Evolutionary conservation across 2,888 invertebrate genomes (phyloP).

Genomic region (Neuroscelio doddi): DNA sequence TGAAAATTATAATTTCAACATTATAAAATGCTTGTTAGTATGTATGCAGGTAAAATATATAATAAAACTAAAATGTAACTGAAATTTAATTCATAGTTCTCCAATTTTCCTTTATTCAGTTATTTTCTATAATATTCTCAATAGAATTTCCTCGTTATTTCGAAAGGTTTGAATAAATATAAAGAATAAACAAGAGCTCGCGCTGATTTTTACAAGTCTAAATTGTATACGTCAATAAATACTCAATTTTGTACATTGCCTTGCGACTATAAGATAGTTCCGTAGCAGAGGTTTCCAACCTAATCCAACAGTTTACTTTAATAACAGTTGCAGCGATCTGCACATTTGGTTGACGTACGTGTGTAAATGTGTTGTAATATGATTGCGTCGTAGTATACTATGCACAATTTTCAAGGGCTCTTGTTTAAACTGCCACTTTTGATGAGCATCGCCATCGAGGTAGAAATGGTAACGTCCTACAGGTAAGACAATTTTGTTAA

Average conservation of each 20-base stretch:
- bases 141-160: background rate
- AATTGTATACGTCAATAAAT: no score
- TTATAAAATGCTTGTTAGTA: no score
- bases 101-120: no score
- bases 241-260: background rate
- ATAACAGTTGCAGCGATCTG: slow-evolving; percentile 51
- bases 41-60: no score
- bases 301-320: slow-evolving; percentile 54
- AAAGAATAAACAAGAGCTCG: background rate
- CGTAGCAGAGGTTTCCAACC: slow-evolving; percentile 29
- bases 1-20: no score
- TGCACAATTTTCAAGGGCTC: slow-evolving; percentile 34
- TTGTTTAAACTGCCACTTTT: slow-evolving; percentile 43
- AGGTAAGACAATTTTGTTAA: slow-evolving; percentile 49
- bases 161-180: background rate
- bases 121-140: no score
- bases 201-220: background rate
- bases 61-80: no score
- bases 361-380: slow-evolving; percentile 31
- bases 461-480: slow-evolving; percentile 33
- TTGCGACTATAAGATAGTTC: background rate
- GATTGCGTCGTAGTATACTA: slow-evolving; percentile 21
- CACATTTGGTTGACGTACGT: slow-evolving; percentile 43
- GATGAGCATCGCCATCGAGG: slow-evolving; percentile 39
- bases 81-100: no score